Percentiles rank a stretch among this genome's conserved stretches.
Conservation (phyloP, 2,888 invertebrate species). For the Mongoloraphidia duomilia region DNA sequence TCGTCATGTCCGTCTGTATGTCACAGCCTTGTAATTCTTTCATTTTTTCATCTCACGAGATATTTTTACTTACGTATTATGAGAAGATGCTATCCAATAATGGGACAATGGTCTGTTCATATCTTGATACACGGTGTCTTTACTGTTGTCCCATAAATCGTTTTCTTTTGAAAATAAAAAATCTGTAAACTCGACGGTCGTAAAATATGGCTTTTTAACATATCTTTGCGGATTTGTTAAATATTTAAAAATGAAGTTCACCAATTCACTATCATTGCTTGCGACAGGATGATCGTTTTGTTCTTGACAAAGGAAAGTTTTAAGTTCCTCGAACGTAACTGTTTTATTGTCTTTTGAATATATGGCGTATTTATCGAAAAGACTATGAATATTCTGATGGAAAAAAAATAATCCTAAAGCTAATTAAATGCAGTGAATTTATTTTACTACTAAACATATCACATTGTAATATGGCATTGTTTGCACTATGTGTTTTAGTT, state of each 20-base stretch:
- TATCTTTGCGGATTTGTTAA: constrained; percentile 71
- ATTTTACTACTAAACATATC: too few relatives aligned
- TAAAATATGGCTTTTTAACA: constrained; percentile 74
- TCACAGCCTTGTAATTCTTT: too few relatives aligned
- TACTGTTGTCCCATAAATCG: constrained; percentile 69
- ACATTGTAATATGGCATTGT: too few relatives aligned
- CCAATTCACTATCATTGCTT: constrained; percentile 45
- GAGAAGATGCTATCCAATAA: constrained; percentile 95
- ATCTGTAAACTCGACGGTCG: constrained; percentile 73
- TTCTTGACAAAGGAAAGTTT: constrained; percentile 52
- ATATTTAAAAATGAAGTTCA: constrained; percentile 69
- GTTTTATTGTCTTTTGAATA: constrained; percentile 49
- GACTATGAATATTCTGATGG: constrained; percentile 47
- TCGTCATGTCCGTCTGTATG: too few relatives aligned
- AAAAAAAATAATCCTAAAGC: constrained; percentile 8
- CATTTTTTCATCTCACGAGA: too few relatives aligned
- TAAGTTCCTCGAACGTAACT: constrained; percentile 56
- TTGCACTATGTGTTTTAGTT: too few relatives aligned
- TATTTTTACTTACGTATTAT: constrained; percentile 65
- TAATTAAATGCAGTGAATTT: neutral
- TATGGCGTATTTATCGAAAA: constrained; percentile 42
- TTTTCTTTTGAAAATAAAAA: constrained; percentile 90
- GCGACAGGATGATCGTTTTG: constrained; percentile 53
- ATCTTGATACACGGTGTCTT: constrained; percentile 67
- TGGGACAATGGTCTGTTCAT: constrained; percentile 80